Evolutionary conservation across 2,888 invertebrate genomes (phyloP), one percentile per base, ranked within the genome.

Genomic region (Drosophila affinis): DNA sequence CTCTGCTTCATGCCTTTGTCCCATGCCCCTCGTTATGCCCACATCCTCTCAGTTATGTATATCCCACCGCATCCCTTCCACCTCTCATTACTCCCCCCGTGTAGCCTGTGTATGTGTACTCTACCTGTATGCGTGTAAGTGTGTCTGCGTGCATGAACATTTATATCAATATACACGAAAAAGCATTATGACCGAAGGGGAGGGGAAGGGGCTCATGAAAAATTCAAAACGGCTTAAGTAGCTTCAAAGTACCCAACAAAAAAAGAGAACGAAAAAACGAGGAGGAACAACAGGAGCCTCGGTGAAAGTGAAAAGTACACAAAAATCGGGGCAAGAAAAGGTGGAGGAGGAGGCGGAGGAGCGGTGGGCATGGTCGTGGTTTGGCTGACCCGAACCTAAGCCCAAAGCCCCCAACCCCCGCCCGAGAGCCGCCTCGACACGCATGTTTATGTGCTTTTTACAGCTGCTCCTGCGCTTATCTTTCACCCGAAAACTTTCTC

Each of bases 141-240:
- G 18, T 21, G 18, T 21, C 1, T 29, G 64, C 67, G 68, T 61
- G 56, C 49, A 70, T 57, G 71, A 71, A 64, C 83, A 87, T 87
- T 85, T 85, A 87, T 87, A 80, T 85, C 87, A 87, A 87, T 87
- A 81, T 72, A 70, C 79, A 64, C 62, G 69, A 65, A 62, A 62
- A 64, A 74, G 67, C 82, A 82, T 87, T 79, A 81, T 77, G 83
- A 71, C 70, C 76, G 65, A 62, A 69, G 65, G 67, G 58, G 68
- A 69, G 65, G 67, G 58, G 68, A 62, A 70, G 61, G 72, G 51
- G 77, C 72, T 82, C 86, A 89, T 88, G 83, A 87, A 89, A 88
- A 78, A 89, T 89, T 88, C 84, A 88, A 77, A 86, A 81, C 79
- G 81, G 68, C 73, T 76, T 81, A 87, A 87, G 87, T 85, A 85